Conservation (phyloP, 2,797 vertebrate genomes). For the Crypturellus tataupa region DNA sequence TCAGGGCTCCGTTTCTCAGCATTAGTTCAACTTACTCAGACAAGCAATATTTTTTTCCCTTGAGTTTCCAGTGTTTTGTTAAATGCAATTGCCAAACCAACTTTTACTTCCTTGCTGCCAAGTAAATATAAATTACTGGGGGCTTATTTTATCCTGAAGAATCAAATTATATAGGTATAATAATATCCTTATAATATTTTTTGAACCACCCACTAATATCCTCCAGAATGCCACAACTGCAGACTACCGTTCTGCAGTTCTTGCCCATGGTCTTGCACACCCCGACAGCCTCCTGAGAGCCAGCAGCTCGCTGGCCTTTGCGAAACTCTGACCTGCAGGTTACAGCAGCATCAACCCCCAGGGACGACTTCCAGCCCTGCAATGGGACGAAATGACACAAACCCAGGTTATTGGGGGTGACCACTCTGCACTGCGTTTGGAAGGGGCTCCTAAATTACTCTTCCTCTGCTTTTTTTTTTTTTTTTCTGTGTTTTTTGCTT, state of each 20-base stretch:
- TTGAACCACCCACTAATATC: constrained; percentile 8
- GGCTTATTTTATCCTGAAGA: constrained; percentile 23
- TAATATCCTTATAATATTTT: constrained; percentile 30
- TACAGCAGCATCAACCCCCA: not conserved
- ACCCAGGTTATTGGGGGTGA: not conserved
- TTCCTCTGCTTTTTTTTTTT: no score
- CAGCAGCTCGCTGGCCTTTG: not conserved
- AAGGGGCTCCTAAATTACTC: not conserved
- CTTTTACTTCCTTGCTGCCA: constrained; percentile 39
- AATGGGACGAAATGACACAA: not conserved
- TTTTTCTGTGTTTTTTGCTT: not conserved
- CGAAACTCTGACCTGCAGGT: not conserved
- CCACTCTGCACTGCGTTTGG: not conserved
- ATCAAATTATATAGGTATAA: constrained; percentile 28
- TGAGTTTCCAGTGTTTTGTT: constrained; percentile 54
- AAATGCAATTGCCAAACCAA: constrained; percentile 61
- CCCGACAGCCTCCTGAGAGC: not conserved
- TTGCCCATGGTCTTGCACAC: fast-evolving
- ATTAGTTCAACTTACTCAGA: not conserved
- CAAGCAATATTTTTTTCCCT: constrained; percentile 29
- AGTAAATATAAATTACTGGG: constrained; percentile 14
- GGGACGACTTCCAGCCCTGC: not conserved
- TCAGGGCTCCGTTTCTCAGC: constrained; percentile 30
- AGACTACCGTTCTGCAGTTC: not conserved
- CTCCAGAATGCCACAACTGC: not conserved